Base-by-base conservation (phyloP, 2,113 vertebrate species). In the Cyprinus carpio region DNA sequence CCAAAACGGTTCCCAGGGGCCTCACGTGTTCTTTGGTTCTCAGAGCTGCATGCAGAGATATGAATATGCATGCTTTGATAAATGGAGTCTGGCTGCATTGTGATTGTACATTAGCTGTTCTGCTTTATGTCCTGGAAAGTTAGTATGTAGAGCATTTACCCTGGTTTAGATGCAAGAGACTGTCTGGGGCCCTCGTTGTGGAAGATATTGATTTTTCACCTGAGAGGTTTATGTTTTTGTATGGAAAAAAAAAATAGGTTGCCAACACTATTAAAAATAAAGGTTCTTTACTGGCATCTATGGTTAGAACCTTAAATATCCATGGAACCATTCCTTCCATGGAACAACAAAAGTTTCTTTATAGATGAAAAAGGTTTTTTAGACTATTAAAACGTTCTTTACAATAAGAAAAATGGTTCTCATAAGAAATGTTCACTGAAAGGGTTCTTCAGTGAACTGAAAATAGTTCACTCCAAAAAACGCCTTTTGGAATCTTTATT, bases 51-150 rank as follows among this genome's bases (percentile, higher is more conserved):
- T 89, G 89, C 51, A 20, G 81, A 9, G 43, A 80, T 89, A 89
- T 92, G 87, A 91, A 92, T 92, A 92, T 92, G 89, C 90, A 92
- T 91, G 90, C 75, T 12, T 65, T 79, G 62, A 86, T 84, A 82
- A 79, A 88, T 87, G 67, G 75, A 85, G 85, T 85, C 86, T 75
- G 88, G 65, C 84, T 62, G 69, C 37, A 81, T 77, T 82, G 81
- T 84, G 75, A 89, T 86, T 87, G 84, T 88, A 86, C 74, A 29
- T 34, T 62, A 77, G 78, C 46, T 83, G 69, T 67, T 69, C 43
- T 83, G 82, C 85, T 88, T 87, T 88, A 84, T 84, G 78, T 76
- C 75, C 83, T n/a, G 71, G 83, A 84, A 86, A 60, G 84, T 71
- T 62, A 72, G 81, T 54, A 75, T 82, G 81, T 58, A 72, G 71